Base-by-base conservation (phyloP, 2,113 vertebrate species). In the Oxygymnocypris stewartii region DNA sequence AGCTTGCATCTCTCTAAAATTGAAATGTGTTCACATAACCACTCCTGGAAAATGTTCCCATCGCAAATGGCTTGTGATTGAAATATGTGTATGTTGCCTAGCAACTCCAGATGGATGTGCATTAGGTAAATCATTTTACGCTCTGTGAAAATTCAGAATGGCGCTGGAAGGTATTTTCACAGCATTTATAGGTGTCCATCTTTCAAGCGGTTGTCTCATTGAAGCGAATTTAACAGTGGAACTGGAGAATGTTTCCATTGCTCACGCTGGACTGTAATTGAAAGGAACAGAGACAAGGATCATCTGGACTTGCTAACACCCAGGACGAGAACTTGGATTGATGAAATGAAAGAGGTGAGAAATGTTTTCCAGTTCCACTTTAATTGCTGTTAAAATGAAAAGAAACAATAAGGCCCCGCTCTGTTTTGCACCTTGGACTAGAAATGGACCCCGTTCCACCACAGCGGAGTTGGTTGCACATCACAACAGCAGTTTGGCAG, bases 11-110 rank as follows among this genome's bases (percentile, higher is more conserved):
- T 90, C 76, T 51, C 79, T 54, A 71, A 88, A 88, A 88, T 87
- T 83, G 89, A 93, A 94, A 90, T 89, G 90, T 91, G 94, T 93
- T 92, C 86, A 88, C 89, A 88, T 59, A 84, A 89, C 84, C 87
- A 61, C 86, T 88, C 82, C 44, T 89, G 83, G 78, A 89, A 80
- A 87, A 89, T 88, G 86, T 88, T 88, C 77, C 76, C 3, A 85
- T 90, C 79, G 81, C 73, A 74, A 90, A 88, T 73, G 79, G 81
- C 86, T 87, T 85, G 84, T 90, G 90, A 84, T 90, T 91, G 63
- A 91, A 89, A 90, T 91, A 83, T 92, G 88, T 92, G 89, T 89
- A 79, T 25, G 88, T 92, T 88, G 90, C 93, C 77, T 85, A 84
- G 94, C 90, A 90, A 94, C 92, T 63, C 65, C 54, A 84, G 88